phyloP scores from a whole-genome alignment of 2,888 invertebrate genomes.

The Agrochola circellaris region DNA sequence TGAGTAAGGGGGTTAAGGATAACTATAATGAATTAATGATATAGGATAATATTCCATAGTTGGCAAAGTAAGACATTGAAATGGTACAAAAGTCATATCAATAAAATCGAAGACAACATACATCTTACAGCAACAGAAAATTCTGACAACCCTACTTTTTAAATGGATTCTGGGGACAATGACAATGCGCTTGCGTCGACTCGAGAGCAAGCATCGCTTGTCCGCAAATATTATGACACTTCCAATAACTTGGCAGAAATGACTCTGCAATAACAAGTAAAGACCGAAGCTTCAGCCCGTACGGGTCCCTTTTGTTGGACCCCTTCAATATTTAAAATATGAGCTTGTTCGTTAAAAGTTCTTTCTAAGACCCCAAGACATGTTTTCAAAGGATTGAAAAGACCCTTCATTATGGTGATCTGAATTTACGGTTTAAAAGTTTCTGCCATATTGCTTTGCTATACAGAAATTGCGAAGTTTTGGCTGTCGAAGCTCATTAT shows the following conservation, averaged over 20 bases:
- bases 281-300: background rate
- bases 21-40: no score
- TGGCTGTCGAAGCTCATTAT: no score
- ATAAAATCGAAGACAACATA: background rate
- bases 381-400: conserved; percentile 41
- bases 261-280: conserved; percentile 36
- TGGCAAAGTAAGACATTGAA: background rate
- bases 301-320: conserved; percentile 25
- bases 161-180: conserved; percentile 40
- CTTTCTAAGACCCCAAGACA: conserved; percentile 26
- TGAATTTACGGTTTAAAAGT: background rate
- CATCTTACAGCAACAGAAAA: background rate
- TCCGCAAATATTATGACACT: conserved; percentile 55
- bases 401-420: background rate
- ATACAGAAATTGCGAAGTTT: background rate
- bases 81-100: background rate
- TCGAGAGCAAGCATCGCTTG: conserved; percentile 40
- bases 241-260: conserved; percentile 40
- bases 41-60: background rate
- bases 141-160: conserved; percentile 30
- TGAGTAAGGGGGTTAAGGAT: background rate
- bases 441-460: background rate
- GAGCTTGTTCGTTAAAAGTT: conserved; percentile 20
- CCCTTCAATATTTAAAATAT: conserved; percentile 34
- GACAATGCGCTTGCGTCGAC: conserved; percentile 40